Evolutionary conservation across 1,140 invertebrate genomes (phyloP).

Genomic region (Lineus longissimus): DNA sequence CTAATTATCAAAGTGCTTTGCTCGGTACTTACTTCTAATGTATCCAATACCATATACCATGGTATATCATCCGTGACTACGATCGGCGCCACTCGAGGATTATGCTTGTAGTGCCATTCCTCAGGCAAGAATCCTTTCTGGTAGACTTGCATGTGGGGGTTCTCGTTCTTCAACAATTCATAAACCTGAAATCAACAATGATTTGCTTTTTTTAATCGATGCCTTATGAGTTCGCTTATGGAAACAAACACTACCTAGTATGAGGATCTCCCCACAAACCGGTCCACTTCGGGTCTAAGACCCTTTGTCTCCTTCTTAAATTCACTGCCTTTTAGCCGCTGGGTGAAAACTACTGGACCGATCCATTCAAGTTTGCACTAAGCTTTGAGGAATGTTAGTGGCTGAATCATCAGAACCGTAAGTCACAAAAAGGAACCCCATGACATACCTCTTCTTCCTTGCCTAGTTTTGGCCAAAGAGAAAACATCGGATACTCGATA

Average conservation of each 20-base stretch:
- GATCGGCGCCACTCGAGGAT: conserved; percentile 19
- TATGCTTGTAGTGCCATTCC: conserved; percentile 42
- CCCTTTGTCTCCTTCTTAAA: too few species aligned
- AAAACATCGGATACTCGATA: conserved; percentile 29
- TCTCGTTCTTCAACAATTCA: conserved; percentile 28
- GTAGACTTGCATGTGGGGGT: conserved; percentile 40
- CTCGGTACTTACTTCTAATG: too few species aligned
- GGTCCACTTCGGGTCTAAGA: too few species aligned
- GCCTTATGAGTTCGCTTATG: too few species aligned
- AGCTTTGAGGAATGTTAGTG: too few species aligned
- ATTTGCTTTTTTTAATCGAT: too few species aligned
- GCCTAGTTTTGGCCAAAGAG: conserved; percentile 37
- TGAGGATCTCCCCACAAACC: too few species aligned
- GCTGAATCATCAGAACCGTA: too few species aligned
- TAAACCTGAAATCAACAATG: conserved; percentile 45
- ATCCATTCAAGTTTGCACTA: too few species aligned
- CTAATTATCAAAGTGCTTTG: background rate
- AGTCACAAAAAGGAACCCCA: background rate
- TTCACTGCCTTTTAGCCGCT: too few species aligned
- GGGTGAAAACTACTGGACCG: too few species aligned
- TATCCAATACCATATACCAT: conserved; percentile 16
- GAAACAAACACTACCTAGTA: too few species aligned
- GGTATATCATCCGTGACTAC: conserved; percentile 13
- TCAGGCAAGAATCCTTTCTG: conserved; percentile 45
- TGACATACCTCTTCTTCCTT: conserved; percentile 28